A percentile compares a stretch with the other conserved stretches of the same genome.
phyloP scores from a whole-genome alignment of 2,888 invertebrate genomes.

The Siphlonurus alternatus region DNA sequence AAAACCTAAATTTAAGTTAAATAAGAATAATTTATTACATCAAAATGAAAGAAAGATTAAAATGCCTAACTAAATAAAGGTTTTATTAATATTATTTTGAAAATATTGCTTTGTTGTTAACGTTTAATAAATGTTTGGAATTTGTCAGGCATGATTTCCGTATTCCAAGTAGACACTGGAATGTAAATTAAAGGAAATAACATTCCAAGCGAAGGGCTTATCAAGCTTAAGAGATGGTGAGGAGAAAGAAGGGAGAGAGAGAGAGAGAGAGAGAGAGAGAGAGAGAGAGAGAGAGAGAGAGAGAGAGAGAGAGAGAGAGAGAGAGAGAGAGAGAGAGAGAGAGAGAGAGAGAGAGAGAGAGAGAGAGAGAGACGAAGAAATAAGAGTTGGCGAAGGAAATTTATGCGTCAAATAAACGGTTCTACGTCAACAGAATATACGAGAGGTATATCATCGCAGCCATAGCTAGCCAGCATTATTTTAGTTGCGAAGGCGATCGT shows the following conservation, averaged over 20 bases:
- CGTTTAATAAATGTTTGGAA: not conserved
- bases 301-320: not conserved
- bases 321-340: not conserved
- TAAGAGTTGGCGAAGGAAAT: constrained; percentile 19
- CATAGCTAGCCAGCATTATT: too few relatives aligned
- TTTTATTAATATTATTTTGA: too few relatives aligned
- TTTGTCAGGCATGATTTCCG: not conserved
- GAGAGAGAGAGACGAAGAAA: not conserved
- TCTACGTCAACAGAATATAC: too few relatives aligned
- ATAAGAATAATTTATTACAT: too few relatives aligned
- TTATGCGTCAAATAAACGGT: constrained; percentile 23
- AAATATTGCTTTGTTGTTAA: too few relatives aligned
- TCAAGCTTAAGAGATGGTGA: not conserved
- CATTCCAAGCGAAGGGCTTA: not conserved
- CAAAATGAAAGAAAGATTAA: too few relatives aligned
- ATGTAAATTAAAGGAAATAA: not conserved
- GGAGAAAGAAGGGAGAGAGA: not conserved
- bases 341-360: not conserved
- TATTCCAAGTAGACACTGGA: not conserved
- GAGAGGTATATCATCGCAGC: too few relatives aligned
- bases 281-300: not conserved
- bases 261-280: not conserved
- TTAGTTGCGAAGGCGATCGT: too few relatives aligned
- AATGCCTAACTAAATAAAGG: too few relatives aligned
- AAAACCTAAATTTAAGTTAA: too few relatives aligned